A percentile compares a stretch with the other conserved stretches of the same genome.
These are phyloP conservation scores for Lithosia quadra DNA, from an alignment of 2,888 invertebrate genomes.

Conservation along the genomic window DNA sequence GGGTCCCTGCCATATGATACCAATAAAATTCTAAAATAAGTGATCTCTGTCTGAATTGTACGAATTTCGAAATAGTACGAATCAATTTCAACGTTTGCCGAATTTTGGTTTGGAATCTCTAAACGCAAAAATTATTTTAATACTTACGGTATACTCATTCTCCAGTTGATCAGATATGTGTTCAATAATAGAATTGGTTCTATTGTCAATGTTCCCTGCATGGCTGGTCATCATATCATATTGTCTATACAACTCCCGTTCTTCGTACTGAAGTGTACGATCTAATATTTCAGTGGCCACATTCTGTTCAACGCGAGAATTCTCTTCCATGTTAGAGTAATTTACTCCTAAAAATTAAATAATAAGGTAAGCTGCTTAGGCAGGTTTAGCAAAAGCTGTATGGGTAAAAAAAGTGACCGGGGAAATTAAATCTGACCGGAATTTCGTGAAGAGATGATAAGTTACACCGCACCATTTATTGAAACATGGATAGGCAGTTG, in stretches of 20 bases:
- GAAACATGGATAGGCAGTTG: too few relatives aligned
- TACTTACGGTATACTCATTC: slow-evolving; percentile 71
- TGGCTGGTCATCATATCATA: slow-evolving; percentile 70
- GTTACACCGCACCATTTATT: too few relatives aligned
- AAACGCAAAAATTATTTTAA: neutral
- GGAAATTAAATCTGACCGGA: neutral
- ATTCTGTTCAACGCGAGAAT: slow-evolving; percentile 71
- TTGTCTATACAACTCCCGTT: slow-evolving; percentile 68
- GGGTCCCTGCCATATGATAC: too few relatives aligned
- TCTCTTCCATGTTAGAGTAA: slow-evolving; percentile 62
- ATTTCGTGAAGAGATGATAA: neutral
- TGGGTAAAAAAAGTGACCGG: too few relatives aligned
- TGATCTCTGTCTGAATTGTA: too few relatives aligned
- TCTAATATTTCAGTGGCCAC: slow-evolving; percentile 76
- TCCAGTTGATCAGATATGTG: slow-evolving; percentile 71
- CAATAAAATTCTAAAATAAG: too few relatives aligned
- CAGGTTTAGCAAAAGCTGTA: too few relatives aligned
- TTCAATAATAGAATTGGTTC: slow-evolving; percentile 78
- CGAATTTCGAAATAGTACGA: too few relatives aligned
- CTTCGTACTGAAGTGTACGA: slow-evolving; percentile 70
- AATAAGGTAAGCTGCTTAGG: too few relatives aligned
- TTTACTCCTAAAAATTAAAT: slow-evolving; percentile 63
- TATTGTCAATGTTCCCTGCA: slow-evolving; percentile 77
- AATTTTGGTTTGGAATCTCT: neutral
- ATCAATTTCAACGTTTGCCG: too few relatives aligned